Base-by-base conservation (phyloP, 2,888 invertebrate species). In the Mesorhabditis belari region DNA sequence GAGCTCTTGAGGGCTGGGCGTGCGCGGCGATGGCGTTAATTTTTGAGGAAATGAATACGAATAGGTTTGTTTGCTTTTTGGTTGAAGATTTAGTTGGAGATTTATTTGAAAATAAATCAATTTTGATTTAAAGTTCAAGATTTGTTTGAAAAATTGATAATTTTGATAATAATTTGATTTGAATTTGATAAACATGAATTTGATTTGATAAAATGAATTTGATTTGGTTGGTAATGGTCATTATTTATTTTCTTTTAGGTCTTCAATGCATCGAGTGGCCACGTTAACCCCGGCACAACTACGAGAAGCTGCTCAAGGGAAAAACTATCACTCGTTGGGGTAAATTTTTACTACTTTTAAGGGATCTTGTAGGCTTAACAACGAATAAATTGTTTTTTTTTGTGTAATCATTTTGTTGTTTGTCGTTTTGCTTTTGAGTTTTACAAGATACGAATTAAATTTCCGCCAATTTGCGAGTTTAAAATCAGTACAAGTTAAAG, bases 1-100 rank as follows among this genome's bases (percentile, higher is more conserved):
- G 77, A 19, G 82, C 83, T 58, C 81, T 78, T 65, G 83, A 80
- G 61, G 80, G 80, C 29, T 80, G 77, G 77, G 75, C 75, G 9
- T 75, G 74, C 58, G 77, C 80, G 3, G 76, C 77, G 12, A 70
- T 76, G 59, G 51, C 51, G 19, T 9, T 21, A 9, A n/a, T 50
- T 9, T 50, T 65, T 51, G 49, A 63, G 49, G 56, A 62, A n/a
- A n/a, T 29, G 12, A 35, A 9, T 17, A n/a, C 44, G n/a, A n/a
- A 9, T 35, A 17, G 44, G n/a, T 9, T 9, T 35, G n/a, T 17
- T 35, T 35, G 1, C 12, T 35, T 35, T 17, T n/a, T 9, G 12
- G 44, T 1, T 35, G 44, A 35, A 35, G n/a, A 35, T 35, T 35
- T 17, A 35, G 12, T n/a, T 35, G 44, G 44, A 17, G 44, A 35